Percentiles rank a stretch among this genome's conserved stretches.
Evolutionary conservation across 1,140 invertebrate species (phyloP).

Genomic region (Delia radicum): DNA sequence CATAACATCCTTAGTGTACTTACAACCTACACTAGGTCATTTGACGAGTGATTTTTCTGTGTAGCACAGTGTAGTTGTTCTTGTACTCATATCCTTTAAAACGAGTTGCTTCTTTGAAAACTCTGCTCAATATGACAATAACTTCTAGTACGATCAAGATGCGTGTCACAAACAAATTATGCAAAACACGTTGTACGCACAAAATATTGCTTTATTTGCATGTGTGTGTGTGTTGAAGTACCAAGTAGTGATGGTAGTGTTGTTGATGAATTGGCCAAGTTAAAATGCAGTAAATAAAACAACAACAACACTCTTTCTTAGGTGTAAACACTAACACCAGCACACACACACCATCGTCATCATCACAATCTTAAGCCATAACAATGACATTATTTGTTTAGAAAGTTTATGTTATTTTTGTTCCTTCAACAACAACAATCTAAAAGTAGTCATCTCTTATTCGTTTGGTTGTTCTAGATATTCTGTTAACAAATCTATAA

Average conservation of each 20-base stretch:
- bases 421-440: not conserved
- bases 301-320: not conserved
- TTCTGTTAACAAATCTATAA: not conserved
- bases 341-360: too few species aligned
- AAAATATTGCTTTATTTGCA: not conserved
- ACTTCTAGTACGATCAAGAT: not conserved
- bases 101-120: too few species aligned
- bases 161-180: slow-evolving; percentile 11
- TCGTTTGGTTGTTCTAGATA: not conserved
- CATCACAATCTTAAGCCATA: too few species aligned
- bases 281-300: too few species aligned
- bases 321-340: too few species aligned
- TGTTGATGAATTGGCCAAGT: not conserved
- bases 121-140: too few species aligned
- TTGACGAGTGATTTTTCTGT: too few species aligned
- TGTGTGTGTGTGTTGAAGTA: too few species aligned
- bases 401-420: not conserved
- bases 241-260: not conserved
- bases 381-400: not conserved
- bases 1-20: too few species aligned
- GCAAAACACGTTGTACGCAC: slow-evolving; percentile 18
- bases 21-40: too few species aligned
- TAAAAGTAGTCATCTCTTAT: not conserved
- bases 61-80: too few species aligned
- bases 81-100: too few species aligned